A percentile compares a stretch with the other conserved stretches of the same genome.
Conservation (phyloP, 2,797 vertebrate genomes). For the Eurystomus glaucurus region DNA sequence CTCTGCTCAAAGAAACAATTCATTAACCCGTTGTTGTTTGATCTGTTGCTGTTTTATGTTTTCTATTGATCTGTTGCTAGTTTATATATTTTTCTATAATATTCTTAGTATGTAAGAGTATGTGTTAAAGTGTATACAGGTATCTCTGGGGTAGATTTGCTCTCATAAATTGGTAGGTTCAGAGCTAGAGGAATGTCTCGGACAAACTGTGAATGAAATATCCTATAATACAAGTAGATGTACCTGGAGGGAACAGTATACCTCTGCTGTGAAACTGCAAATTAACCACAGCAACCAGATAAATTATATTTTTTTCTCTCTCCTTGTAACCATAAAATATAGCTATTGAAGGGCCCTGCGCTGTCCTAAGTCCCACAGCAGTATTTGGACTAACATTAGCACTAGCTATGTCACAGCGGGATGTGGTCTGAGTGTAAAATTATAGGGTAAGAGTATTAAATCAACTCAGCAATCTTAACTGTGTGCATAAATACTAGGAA, state of each 20-base stretch:
- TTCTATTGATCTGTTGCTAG: neutral
- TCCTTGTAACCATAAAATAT: constrained; percentile 65
- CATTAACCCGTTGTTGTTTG: neutral
- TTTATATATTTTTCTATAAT: neutral
- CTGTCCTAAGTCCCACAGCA: constrained; percentile 53
- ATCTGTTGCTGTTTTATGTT: neutral
- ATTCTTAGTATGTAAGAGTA: neutral
- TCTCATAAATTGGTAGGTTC: neutral
- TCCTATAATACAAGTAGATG: constrained; percentile 50
- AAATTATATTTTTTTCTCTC: constrained; percentile 65
- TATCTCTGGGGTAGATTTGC: neutral
- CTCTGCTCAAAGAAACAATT: neutral
- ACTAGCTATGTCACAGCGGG: constrained; percentile 63
- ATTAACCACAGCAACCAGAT: constrained; percentile 67
- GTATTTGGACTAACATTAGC: constrained; percentile 58
- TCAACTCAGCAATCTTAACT: constrained; percentile 43
- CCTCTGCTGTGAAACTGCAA: constrained; percentile 69
- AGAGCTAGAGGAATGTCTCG: neutral
- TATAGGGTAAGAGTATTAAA: constrained; percentile 57
- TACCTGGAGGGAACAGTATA: constrained; percentile 54
- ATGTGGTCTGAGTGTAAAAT: constrained; percentile 54
- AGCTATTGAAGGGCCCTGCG: constrained; percentile 49
- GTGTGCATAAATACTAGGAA: constrained; percentile 22
- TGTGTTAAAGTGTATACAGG: neutral
- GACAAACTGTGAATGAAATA: constrained; percentile 69